Evolutionary conservation across 2,113 vertebrate genomes (phyloP).

Genomic region (Hyla sarda): DNA sequence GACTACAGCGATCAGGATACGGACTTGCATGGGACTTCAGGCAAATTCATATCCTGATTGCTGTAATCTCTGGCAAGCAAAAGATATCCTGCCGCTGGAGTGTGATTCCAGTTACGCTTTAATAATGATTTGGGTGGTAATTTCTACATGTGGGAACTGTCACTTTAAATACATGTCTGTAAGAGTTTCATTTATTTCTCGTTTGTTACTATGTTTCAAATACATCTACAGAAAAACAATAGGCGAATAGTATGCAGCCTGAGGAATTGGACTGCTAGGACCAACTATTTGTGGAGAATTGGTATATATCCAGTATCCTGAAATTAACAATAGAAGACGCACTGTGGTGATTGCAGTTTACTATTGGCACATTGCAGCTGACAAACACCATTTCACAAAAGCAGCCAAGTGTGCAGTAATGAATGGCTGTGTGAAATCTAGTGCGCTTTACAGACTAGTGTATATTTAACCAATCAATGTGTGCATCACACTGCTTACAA

Average conservation of each 20-base stretch:
- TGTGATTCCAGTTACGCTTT: too few species aligned
- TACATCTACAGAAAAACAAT: neutral
- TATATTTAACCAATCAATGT: conserved; percentile 53
- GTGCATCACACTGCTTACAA: conserved; percentile 11
- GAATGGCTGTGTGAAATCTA: conserved; percentile 37
- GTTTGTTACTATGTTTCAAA: neutral
- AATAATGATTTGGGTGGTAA: neutral
- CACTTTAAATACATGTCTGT: neutral
- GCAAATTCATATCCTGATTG: too few species aligned
- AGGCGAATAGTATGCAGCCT: neutral
- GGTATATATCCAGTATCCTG: conserved; percentile 40
- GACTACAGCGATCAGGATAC: too few species aligned
- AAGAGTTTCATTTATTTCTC: neutral
- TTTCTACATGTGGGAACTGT: neutral
- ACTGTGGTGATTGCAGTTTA: conserved; percentile 55
- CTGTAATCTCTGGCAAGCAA: too few species aligned
- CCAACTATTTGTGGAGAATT: conserved; percentile 34
- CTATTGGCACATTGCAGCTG: conserved; percentile 50
- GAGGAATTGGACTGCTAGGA: conserved; percentile 12
- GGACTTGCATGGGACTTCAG: too few species aligned
- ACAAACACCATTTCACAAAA: conserved; percentile 53
- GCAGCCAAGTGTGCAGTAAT: conserved; percentile 56
- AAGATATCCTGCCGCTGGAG: too few species aligned
- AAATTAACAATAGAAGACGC: conserved; percentile 55
- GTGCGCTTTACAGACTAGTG: conserved; percentile 7